phyloP scores from a whole-genome alignment of 2,888 invertebrate genomes.

The Brachyptera putata region DNA sequence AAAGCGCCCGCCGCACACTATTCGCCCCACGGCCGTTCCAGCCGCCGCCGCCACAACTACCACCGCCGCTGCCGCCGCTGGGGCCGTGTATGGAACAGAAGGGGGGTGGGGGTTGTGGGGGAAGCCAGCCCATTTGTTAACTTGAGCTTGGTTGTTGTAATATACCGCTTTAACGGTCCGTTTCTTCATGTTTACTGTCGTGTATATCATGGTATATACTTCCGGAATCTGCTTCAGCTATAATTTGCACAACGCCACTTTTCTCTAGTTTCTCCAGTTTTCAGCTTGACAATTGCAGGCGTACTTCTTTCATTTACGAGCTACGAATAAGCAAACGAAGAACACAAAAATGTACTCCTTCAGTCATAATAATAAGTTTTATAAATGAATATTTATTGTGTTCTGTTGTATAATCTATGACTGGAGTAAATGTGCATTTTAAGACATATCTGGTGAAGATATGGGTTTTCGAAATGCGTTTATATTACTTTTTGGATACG shows the following conservation, averaged over 20 bases:
- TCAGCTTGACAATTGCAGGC: not conserved
- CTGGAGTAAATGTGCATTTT: not conserved
- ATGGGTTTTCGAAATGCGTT: too few relatives aligned
- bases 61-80: too few relatives aligned
- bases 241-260: not conserved
- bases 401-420: too few relatives aligned
- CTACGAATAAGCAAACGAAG: not conserved
- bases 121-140: constrained; percentile 12
- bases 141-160: constrained; percentile 7
- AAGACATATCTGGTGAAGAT: too few relatives aligned
- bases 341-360: not conserved
- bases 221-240: not conserved
- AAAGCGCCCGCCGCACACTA: too few relatives aligned
- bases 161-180: constrained; percentile 11
- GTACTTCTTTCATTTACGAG: not conserved
- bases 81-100: not conserved
- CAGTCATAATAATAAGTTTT: not conserved
- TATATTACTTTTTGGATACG: too few relatives aligned
- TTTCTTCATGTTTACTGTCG: constrained; percentile 15
- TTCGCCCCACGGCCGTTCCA: too few relatives aligned
- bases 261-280: constrained; percentile 3
- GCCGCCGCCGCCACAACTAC: too few relatives aligned
- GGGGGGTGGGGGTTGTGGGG: not conserved
- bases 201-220: constrained; percentile 12
- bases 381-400: constrained; percentile 4